A percentile compares a stretch with the other conserved stretches of the same genome.
Conservation (phyloP, 2,113 vertebrate genomes). For the western clawed frog (Xenopus tropicalis) region UCB_Xtro_10.0 CM004443.2:154699001-154699500, state of each 20-base stretch:
- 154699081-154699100: neutral
- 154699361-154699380: slow-evolving; percentile 75
- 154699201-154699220: neutral
- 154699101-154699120: neutral
- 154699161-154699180: no score
- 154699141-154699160: no score
- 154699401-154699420: slow-evolving; percentile 81
- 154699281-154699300: slow-evolving; percentile 90
- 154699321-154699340: slow-evolving; percentile 90
- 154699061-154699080: no score
- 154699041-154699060: neutral
- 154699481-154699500: slow-evolving; percentile 10
- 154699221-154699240: slow-evolving; percentile 35
- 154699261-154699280: slow-evolving; percentile 73
- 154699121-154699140: no score
- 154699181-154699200: neutral
- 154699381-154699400: slow-evolving; percentile 68
- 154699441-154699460: slow-evolving; percentile 34
- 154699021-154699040: neutral
- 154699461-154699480: slow-evolving; percentile 34
- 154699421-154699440: slow-evolving; percentile 56
- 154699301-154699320: slow-evolving; percentile 78
- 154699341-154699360: slow-evolving; percentile 92
- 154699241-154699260: slow-evolving; percentile 48
- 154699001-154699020: neutral